Base-by-base conservation (phyloP, 92 coral and sea anemone species). In the Epizoanthus stellaris region DNA sequence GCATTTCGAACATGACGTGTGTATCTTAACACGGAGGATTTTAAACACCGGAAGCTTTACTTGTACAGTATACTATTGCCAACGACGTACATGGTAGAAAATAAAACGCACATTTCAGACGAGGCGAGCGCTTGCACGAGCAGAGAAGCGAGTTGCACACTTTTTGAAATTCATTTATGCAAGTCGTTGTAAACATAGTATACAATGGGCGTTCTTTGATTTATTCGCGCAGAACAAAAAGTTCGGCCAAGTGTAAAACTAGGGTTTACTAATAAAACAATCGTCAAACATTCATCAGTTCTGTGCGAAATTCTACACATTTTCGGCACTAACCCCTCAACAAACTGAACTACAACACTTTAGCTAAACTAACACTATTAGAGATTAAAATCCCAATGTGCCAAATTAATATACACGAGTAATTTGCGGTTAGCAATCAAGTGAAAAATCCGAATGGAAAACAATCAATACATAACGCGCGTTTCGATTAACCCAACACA, bases 11-110 rank as follows among this genome's bases (percentile, higher is more conserved):
- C 15, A 79, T 79, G 73, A 79, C 83, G 83, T 79, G 83, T 63
- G 72, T 59, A 54, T 84, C 66, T 84, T 76, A 81, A 92, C 82
- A 73, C 82, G 73, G 45, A 67, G 80, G 87, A 67, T 86, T 85
- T 88, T 52, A 89, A 89, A 73, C 57, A 92, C 98, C 98, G 98
- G 98, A 94, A 92, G 90, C 87, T 70, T 49, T 60, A 25, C 6
- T 13, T 23, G 56, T 52, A 52, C 56, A 52, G 14, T 52, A 52
- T 52, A 52, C n/a, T n/a, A n/a, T n/a, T n/a, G 10, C 3, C 56
- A 52, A 1, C 14, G 12, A 10, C 2, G 14, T 49, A 52, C 56
- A 52, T 9, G 10, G 56, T 52, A 52, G 15, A 12, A 9, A 52
- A 52, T 52, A 52, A 52, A 9, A 9, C 1, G 15, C 56, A 52